Conservation (phyloP, 1,140 invertebrate species). For the Zaprionus vittiger region DNA sequence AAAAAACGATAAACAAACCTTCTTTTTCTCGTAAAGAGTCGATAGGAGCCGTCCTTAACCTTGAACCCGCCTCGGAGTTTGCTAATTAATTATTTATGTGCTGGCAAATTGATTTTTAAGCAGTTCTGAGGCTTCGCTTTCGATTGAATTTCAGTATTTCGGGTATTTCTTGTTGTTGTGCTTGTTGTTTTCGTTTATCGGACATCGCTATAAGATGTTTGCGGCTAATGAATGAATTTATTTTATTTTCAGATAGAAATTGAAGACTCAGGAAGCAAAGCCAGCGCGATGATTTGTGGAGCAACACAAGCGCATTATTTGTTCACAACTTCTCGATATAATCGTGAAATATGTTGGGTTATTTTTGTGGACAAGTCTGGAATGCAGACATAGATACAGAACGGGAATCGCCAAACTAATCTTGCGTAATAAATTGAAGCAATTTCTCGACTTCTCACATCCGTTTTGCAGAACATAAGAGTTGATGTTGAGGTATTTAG, state of each 20-base stretch:
- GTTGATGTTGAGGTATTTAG: background rate
- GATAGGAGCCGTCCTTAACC: slow-evolving; percentile 44
- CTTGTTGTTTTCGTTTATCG: slow-evolving; percentile 16
- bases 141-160: slow-evolving; percentile 41
- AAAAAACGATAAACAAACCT: slow-evolving; percentile 19
- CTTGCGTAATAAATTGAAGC: background rate
- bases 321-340: background rate
- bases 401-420: background rate
- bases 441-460: background rate
- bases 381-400: background rate
- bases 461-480: background rate
- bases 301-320: background rate
- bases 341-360: slow-evolving; percentile 7
- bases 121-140: slow-evolving; percentile 51
- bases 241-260: slow-evolving; percentile 19
- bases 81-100: slow-evolving; percentile 72
- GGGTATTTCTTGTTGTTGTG: slow-evolving; percentile 49
- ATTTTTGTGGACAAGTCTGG: background rate
- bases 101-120: slow-evolving; percentile 69
- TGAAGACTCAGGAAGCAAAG: slow-evolving; percentile 2
- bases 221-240: slow-evolving; percentile 46
- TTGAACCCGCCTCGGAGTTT: slow-evolving; percentile 62
- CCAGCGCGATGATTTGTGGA: slow-evolving; percentile 5
- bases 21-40: slow-evolving; percentile 19
- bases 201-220: slow-evolving; percentile 6